Evolutionary conservation across 2,797 vertebrate genomes (phyloP).

Genomic region (Falco novaeseelandiae): DNA sequence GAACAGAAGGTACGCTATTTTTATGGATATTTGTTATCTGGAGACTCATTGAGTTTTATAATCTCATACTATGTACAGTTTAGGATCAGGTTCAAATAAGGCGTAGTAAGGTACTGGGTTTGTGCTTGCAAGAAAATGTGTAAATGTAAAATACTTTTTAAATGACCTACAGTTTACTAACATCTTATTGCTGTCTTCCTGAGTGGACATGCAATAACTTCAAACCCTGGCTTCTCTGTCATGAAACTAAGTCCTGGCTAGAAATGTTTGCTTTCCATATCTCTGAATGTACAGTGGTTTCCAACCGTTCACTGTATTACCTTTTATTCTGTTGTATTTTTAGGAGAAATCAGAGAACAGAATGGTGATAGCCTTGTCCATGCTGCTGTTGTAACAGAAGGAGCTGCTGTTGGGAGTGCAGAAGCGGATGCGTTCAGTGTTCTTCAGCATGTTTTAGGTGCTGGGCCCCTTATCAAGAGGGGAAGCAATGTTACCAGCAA

Average conservation of each 20-base stretch:
- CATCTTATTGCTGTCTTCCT: neutral
- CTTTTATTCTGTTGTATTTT: neutral
- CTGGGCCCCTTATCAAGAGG: conserved; percentile 90
- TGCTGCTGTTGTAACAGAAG: conserved; percentile 86
- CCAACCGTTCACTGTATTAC: neutral
- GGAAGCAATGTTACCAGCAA: conserved; percentile 82
- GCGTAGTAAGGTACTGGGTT: neutral
- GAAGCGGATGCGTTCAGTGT: conserved; percentile 89
- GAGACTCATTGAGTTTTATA: neutral
- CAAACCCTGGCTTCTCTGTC: neutral
- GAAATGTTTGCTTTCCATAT: neutral
- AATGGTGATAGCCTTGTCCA: conserved; percentile 83
- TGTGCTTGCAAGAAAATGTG: neutral
- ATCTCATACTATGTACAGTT: neutral
- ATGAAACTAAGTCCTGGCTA: neutral
- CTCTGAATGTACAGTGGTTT: neutral
- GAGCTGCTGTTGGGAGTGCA: conserved; percentile 76
- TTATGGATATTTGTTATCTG: neutral
- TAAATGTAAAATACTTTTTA: neutral
- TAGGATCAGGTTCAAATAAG: neutral
- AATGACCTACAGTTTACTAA: neutral
- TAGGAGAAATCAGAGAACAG: conserved; percentile 88
- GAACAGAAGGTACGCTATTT: neutral
- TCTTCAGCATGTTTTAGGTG: conserved; percentile 91
- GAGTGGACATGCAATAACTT: neutral